Conservation (phyloP, 2,113 vertebrate species). For the Myiagra hebetior region DNA sequence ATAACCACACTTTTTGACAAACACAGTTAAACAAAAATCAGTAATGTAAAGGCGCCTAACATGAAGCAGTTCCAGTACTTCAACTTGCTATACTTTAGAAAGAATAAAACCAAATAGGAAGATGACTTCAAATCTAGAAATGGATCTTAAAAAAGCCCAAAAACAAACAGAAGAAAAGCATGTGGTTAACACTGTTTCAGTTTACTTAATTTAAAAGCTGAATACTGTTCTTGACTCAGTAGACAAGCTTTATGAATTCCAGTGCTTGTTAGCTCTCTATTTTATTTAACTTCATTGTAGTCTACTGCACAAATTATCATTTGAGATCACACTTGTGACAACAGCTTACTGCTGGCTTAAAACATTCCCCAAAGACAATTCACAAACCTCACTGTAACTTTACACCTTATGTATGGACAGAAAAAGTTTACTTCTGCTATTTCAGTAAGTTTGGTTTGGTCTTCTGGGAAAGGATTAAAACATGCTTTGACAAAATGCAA, state of each 20-base stretch:
- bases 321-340: neutral
- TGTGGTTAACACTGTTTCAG: neutral
- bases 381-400: neutral
- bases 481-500: neutral
- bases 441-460: neutral
- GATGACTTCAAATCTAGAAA: neutral
- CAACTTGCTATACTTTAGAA: neutral
- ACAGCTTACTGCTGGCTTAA: neutral
- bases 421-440: neutral
- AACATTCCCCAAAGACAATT: neutral
- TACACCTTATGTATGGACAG: neutral
- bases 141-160: neutral
- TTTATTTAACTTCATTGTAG: neutral
- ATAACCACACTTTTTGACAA: neutral
- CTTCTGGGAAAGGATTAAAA: neutral
- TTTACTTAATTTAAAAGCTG: neutral
- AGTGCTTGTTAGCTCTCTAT: neutral
- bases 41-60: neutral
- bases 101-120: neutral
- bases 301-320: neutral
- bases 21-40: neutral
- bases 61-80: neutral
- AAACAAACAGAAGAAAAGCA: neutral
- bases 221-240: neutral
- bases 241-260: neutral